Evolutionary conservation across 2,113 vertebrate species (phyloP).

Genomic region (Genyomyrus donnyi): DNA sequence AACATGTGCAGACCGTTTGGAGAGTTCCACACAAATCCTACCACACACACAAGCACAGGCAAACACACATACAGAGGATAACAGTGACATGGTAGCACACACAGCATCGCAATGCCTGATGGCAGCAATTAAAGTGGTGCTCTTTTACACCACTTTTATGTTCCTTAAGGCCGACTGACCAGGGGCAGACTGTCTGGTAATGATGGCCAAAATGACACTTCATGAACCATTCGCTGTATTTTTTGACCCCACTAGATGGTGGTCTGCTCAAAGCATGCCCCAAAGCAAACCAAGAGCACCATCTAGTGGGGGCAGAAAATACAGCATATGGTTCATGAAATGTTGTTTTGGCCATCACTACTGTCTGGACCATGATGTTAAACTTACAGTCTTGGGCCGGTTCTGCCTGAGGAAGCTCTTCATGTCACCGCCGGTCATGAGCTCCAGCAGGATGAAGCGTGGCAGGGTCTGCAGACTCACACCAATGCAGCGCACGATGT

Average conservation of each 20-base stretch:
- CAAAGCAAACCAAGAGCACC: not conserved
- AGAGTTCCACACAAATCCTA: not conserved
- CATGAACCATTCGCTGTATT: not conserved
- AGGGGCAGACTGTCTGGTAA: not conserved
- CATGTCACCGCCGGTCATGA: conserved; percentile 89
- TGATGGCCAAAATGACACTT: not conserved
- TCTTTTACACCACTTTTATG: not conserved
- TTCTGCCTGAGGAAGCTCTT: conserved; percentile 85
- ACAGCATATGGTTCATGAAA: not conserved
- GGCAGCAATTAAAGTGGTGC: no score
- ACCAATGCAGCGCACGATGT: conserved; percentile 76
- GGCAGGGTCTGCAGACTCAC: conserved; percentile 78
- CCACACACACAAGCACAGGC: not conserved
- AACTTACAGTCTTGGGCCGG: conserved; percentile 68
- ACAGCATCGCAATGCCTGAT: not conserved
- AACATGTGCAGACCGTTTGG: not conserved
- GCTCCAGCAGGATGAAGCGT: conserved; percentile 82
- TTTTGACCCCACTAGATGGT: not conserved
- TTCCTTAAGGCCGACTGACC: not conserved
- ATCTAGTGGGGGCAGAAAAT: not conserved
- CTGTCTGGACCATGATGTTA: not conserved
- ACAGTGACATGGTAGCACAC: not conserved
- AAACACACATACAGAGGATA: not conserved
- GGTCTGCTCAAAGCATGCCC: not conserved
- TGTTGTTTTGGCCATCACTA: not conserved